Evolutionary conservation across 2,888 invertebrate species (phyloP).

Genomic region (Amblyjoppa proteus): DNA sequence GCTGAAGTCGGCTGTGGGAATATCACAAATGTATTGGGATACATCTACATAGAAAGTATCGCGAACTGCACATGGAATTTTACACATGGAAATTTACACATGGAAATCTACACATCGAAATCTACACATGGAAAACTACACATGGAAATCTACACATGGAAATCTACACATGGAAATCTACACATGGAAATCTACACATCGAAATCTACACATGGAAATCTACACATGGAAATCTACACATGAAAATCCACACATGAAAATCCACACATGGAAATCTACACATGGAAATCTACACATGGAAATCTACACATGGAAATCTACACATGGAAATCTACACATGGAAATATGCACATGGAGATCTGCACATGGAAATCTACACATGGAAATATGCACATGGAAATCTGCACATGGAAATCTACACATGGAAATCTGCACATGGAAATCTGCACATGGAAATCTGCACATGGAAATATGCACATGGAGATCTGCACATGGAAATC

Average conservation of each 20-base stretch:
- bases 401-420: background rate
- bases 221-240: background rate
- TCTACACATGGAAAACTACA: background rate
- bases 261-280: background rate
- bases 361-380: background rate
- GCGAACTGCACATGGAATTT: background rate
- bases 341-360: background rate
- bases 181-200: background rate
- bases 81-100: background rate
- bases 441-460: background rate
- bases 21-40: too few species aligned
- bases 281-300: background rate
- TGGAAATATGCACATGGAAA: background rate
- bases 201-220: background rate
- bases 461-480: background rate
- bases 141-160: background rate
- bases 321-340: background rate
- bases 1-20: slow-evolving; percentile 85
- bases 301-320: background rate
- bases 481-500: too few species aligned
- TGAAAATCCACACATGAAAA: background rate
- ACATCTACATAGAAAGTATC: too few species aligned
- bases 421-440: background rate
- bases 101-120: background rate
- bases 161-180: background rate